phyloP scores from a whole-genome alignment of 2,113 vertebrate genomes.

The Lipotes vexillifer region DNA sequence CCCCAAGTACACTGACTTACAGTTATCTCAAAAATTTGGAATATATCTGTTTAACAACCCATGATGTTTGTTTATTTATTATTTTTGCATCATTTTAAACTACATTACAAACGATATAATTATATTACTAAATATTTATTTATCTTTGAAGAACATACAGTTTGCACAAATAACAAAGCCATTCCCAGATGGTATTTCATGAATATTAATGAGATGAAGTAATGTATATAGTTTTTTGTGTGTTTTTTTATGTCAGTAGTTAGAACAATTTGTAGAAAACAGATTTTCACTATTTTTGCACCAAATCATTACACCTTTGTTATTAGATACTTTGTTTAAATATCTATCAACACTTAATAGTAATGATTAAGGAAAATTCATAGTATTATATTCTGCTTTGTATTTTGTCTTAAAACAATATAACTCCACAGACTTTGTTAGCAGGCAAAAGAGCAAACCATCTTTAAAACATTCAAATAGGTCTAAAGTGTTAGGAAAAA shows the following conservation, averaged over 20 bases:
- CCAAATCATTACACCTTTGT: neutral
- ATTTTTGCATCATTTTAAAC: constrained; percentile 44
- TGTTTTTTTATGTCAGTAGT: neutral
- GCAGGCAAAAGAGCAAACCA: no score
- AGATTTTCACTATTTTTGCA: neutral
- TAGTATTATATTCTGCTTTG: neutral
- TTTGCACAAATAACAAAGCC: constrained; percentile 28
- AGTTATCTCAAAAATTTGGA: constrained; percentile 33
- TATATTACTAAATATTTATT: constrained; percentile 58
- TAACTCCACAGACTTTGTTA: no score
- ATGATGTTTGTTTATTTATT: constrained; percentile 20
- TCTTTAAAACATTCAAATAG: no score
- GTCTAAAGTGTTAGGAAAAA: no score
- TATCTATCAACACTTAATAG: neutral
- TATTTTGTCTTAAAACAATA: no score
- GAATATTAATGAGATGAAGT: neutral
- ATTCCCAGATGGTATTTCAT: constrained; percentile 33
- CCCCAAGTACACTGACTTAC: neutral
- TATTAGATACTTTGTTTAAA: constrained; percentile 23
- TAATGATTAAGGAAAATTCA: neutral
- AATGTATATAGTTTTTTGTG: neutral
- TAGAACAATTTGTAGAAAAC: neutral
- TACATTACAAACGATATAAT: constrained; percentile 16
- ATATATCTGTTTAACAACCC: constrained; percentile 52
- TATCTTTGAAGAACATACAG: constrained; percentile 25